Evolutionary conservation across 2,888 invertebrate genomes (phyloP).

Genomic region (Crocallis elinguaria): DNA sequence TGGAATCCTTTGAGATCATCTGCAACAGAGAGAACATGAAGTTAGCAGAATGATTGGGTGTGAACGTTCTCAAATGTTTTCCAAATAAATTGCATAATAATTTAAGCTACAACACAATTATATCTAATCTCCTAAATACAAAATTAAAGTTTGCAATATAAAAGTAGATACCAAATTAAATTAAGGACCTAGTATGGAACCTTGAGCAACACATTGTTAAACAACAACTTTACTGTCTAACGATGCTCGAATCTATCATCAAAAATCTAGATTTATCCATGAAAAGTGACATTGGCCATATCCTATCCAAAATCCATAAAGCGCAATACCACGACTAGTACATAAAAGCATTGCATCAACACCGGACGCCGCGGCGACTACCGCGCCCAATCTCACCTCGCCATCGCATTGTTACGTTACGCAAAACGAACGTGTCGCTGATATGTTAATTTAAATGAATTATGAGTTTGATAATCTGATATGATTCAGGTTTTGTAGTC

Average conservation of each 20-base stretch:
- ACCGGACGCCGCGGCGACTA: slow-evolving; percentile 61
- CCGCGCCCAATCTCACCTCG: slow-evolving; percentile 54
- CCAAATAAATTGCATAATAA: too few species aligned
- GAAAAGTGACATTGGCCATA: slow-evolving; percentile 52
- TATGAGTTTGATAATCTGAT: slow-evolving; percentile 41
- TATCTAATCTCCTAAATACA: too few species aligned
- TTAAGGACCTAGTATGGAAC: slow-evolving; percentile 3
- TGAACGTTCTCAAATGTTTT: too few species aligned
- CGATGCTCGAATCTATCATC: background rate
- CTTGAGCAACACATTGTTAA: slow-evolving; percentile 12
- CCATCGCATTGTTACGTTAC: slow-evolving; percentile 63
- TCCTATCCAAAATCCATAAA: slow-evolving; percentile 39
- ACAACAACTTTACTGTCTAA: background rate
- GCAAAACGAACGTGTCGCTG: slow-evolving; percentile 50
- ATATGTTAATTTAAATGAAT: slow-evolving; percentile 52
- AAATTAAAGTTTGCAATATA: too few species aligned
- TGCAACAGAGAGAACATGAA: slow-evolving; percentile 57
- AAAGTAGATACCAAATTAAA: too few species aligned
- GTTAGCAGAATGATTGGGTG: slow-evolving; percentile 3
- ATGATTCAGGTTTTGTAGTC: slow-evolving; percentile 31
- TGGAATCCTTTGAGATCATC: slow-evolving; percentile 42
- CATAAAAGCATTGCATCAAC: slow-evolving; percentile 57
- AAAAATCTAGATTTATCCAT: slow-evolving; percentile 2
- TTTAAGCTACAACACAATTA: too few species aligned
- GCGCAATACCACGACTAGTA: slow-evolving; percentile 39